Evolutionary conservation across 2,797 vertebrate genomes (phyloP).

Genomic region (Podargus strigoides): DNA sequence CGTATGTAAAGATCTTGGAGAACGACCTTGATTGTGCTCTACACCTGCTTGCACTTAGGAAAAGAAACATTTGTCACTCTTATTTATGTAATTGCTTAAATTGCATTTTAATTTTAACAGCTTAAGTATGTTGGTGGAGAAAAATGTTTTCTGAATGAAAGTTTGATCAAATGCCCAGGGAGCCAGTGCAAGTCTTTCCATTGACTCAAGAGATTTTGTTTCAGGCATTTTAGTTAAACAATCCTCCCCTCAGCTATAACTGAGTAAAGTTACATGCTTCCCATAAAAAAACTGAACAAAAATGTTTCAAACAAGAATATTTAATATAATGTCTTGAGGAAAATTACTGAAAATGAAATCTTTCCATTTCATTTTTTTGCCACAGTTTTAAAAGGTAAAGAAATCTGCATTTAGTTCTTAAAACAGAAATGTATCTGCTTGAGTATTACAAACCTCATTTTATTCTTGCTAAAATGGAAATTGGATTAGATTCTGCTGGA

Average conservation of each 20-base stretch:
- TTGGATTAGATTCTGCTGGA: constrained; percentile 47
- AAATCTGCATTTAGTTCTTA: not conserved
- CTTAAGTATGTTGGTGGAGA: constrained; percentile 12
- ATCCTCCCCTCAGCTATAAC: not conserved
- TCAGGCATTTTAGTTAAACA: constrained; percentile 21
- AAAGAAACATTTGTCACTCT: constrained; percentile 57
- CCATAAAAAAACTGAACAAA: not conserved
- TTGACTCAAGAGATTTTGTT: not conserved
- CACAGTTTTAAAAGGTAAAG: not conserved
- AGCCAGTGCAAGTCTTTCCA: not conserved
- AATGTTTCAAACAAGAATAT: not conserved
- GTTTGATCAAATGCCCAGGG: constrained; percentile 1
- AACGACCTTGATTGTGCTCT: not conserved
- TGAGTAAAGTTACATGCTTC: not conserved
- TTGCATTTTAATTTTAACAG: constrained; percentile 47
- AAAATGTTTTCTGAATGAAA: constrained; percentile 52
- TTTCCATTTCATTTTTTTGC: not conserved
- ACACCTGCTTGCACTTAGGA: constrained; percentile 55
- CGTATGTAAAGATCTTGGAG: not conserved
- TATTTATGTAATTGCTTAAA: constrained; percentile 47
- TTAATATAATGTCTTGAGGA: not conserved
- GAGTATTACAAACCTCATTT: not conserved
- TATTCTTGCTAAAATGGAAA: constrained; percentile 53
- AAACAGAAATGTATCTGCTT: not conserved
- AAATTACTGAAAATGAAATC: not conserved